Conservation (phyloP, 2,797 vertebrate genomes). For the Syngnathus acus region DNA sequence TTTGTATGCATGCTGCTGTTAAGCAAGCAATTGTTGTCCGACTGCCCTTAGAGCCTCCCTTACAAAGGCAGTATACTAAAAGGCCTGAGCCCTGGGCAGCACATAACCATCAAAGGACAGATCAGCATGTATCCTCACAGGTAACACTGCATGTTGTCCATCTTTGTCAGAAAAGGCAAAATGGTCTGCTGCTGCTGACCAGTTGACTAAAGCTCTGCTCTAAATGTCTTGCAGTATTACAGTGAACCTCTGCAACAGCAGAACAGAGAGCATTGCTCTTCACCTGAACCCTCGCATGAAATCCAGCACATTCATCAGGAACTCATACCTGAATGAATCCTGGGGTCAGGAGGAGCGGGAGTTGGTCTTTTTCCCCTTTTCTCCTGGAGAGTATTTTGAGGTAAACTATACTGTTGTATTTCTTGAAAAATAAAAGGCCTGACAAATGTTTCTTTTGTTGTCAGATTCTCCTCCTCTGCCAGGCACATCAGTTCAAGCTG, state of each 20-base stretch:
- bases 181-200: neutral
- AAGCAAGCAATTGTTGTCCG: neutral
- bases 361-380: slow-evolving; percentile 81
- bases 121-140: slow-evolving; percentile 79
- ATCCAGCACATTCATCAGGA: slow-evolving; percentile 79
- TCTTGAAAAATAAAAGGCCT: neutral
- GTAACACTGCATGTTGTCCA: slow-evolving; percentile 49
- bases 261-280: slow-evolving; percentile 82
- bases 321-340: slow-evolving; percentile 81
- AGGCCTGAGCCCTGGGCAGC: slow-evolving; percentile 76
- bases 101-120: slow-evolving; percentile 85
- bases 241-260: slow-evolving; percentile 76
- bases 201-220: too few species aligned
- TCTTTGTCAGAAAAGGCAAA: neutral
- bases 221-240: slow-evolving; percentile 70
- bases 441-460: neutral
- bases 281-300: slow-evolving; percentile 88
- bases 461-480: slow-evolving; percentile 87
- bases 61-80: slow-evolving; percentile 75
- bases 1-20: too few species aligned
- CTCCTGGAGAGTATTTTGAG: slow-evolving; percentile 91
- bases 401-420: slow-evolving; percentile 47
- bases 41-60: slow-evolving; percentile 72
- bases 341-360: slow-evolving; percentile 91
- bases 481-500: slow-evolving; percentile 83